Conservation (phyloP, 2,113 vertebrate species). For the Synodontis membranacea region DNA sequence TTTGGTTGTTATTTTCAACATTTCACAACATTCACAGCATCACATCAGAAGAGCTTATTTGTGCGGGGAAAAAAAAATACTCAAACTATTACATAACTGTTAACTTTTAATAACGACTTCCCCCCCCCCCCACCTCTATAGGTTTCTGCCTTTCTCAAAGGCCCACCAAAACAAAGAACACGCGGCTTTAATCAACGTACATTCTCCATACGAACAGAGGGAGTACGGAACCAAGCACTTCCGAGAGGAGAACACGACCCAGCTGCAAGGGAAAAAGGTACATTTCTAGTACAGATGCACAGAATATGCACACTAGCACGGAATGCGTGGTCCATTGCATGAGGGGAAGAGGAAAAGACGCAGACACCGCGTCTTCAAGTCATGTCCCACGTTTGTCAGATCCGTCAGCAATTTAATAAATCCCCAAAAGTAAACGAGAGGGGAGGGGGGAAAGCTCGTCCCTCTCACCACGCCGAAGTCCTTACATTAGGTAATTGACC, state of each 20-base stretch:
- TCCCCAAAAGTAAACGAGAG: constrained; percentile 75
- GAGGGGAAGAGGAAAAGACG: background rate
- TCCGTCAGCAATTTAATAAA: constrained; percentile 81
- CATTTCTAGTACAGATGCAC: constrained; percentile 34
- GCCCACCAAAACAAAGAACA: constrained; percentile 68
- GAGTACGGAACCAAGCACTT: constrained; percentile 71
- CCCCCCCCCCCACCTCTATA: constrained; percentile 50
- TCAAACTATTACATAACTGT: constrained; percentile 35
- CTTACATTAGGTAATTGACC: constrained; percentile 79
- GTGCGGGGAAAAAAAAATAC: background rate
- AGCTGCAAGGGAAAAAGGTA: constrained; percentile 76
- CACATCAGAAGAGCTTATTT: background rate
- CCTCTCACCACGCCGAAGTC: constrained; percentile 63
- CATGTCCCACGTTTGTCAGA: constrained; percentile 76
- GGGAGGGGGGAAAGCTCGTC: constrained; percentile 66
- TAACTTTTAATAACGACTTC: background rate
- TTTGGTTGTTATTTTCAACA: background rate
- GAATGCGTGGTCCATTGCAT: background rate
- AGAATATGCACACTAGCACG: constrained; percentile 12
- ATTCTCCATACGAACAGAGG: constrained; percentile 64
- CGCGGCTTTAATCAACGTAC: constrained; percentile 64
- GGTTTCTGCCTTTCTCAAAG: constrained; percentile 79
- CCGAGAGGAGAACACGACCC: constrained; percentile 69
- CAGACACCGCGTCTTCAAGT: constrained; percentile 67
- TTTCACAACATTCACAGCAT: background rate